These are phyloP conservation scores for Ferrisia virgata DNA, from an alignment of 2,888 invertebrate genomes.

Conservation along the genomic window DNA sequence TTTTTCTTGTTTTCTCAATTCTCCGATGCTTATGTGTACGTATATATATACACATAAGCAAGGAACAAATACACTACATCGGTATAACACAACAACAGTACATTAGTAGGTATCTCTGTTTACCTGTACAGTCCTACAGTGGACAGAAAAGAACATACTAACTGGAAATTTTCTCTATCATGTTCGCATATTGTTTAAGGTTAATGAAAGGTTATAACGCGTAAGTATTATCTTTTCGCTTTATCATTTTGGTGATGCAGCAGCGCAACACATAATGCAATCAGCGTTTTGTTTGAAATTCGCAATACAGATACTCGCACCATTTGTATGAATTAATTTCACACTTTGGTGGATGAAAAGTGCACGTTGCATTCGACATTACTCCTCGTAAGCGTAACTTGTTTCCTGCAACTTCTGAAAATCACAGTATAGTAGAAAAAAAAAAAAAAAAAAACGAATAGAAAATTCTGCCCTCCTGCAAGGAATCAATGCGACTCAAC, in stretches of 20 bases:
- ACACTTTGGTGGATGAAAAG: background rate
- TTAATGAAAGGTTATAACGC: background rate
- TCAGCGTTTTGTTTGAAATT: background rate
- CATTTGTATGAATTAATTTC: background rate
- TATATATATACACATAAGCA: background rate
- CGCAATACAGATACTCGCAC: background rate
- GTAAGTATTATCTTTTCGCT: background rate
- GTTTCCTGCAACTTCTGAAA: too few species aligned
- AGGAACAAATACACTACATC: background rate
- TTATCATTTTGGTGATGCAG: background rate
- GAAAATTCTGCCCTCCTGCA: background rate
- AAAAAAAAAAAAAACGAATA: background rate
- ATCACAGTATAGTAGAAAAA: too few species aligned
- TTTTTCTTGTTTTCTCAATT: background rate
- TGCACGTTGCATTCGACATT: background rate
- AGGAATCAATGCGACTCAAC: background rate
- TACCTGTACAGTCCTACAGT: too few species aligned
- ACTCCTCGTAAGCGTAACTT: too few species aligned
- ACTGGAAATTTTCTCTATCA: background rate
- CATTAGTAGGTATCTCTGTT: background rate
- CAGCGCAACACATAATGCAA: background rate
- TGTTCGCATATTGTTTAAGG: background rate
- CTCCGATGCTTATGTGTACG: too few species aligned
- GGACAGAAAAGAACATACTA: background rate
- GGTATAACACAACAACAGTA: background rate